These are phyloP conservation scores for Alosa sapidissima DNA, from an alignment of 2,797 vertebrate species.

Conservation along the genomic window DNA sequence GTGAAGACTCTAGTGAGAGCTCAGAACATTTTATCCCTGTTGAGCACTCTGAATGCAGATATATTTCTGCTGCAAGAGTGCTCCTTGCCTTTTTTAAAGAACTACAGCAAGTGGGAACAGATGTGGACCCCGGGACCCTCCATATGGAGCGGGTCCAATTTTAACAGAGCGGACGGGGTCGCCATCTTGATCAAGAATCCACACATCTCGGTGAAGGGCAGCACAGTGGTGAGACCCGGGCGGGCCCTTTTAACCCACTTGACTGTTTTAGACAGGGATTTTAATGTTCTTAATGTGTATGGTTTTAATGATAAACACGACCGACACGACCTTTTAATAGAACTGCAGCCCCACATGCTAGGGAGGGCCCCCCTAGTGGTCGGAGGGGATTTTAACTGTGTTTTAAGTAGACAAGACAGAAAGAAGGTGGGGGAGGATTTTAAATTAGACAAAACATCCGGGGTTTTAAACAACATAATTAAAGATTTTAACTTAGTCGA, in stretches of 20 bases:
- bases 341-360: background rate
- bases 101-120: background rate
- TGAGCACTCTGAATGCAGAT: fast-evolving
- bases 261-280: too few species aligned
- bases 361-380: background rate
- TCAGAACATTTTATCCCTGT: fast-evolving
- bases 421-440: conserved; percentile 26
- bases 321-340: background rate
- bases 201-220: too few species aligned
- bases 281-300: too few species aligned
- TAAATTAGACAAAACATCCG: conserved; percentile 40
- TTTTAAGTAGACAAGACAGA: background rate
- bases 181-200: conserved; percentile 40
- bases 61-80: too few species aligned
- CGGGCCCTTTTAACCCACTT: too few species aligned
- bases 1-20: too few species aligned
- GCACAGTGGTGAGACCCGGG: too few species aligned
- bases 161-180: conserved; percentile 25
- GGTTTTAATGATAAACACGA: too few species aligned
- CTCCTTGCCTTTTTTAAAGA: background rate
- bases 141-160: conserved; percentile 30
- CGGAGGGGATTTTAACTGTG: background rate
- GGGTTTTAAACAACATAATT: too few species aligned
- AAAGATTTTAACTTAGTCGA: too few species aligned
- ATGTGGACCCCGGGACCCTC: conserved; percentile 11